Evolutionary conservation across 2,113 vertebrate genomes (phyloP), one percentile per base, ranked within the genome.

Genomic region (Muscicapa adusta): DNA sequence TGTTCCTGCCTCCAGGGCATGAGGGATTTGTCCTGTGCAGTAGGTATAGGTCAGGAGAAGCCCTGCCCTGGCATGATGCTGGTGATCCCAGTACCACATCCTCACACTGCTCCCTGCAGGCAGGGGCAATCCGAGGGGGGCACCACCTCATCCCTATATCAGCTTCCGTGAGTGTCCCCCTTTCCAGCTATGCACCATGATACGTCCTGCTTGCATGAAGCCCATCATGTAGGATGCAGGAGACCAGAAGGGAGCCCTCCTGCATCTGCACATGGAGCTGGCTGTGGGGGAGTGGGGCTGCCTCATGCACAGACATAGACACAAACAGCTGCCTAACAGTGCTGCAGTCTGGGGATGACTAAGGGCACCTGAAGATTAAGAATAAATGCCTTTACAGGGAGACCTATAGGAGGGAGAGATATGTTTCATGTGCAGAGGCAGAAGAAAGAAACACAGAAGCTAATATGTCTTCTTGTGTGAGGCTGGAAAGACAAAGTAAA

Each of bases 111-210:
- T 67, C 31, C 29, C 38, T 65, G 29, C 53, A 77, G 67, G 40
- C 17, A 43, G 43, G 10, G n/a, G 12, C n/a, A 66, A 8, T 24
- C 5, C 1, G 0, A 9, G 10, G 9, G 15, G 23, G 5, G 23
- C 6, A 43, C 5, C 20, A n/a, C 14, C 24, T 86, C 42, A 20
- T 29, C 65, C 26, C 53, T 68, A 0, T 19, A 47, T 33, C 38
- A 51, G 61, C 43, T 60, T 23, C 18, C 38, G 0, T 14, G 58
- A 54, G 24, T 3, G 10, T 5, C 6, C 29, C 40, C n/a, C 19
- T 81, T 91, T 77, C 54, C 72, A 84, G 0, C 28, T 45, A 36
- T 2, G 14, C 68, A 38, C 42, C 15, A 2, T 16, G 60, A 58
- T 13, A 56, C 1, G 0, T 53, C 76, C 28, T 7, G 1, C 45